Percentiles rank a stretch among this genome's conserved stretches.
Evolutionary conservation across 2,797 vertebrate genomes (phyloP).

Genomic region (Lacerta bilineata): DNA sequence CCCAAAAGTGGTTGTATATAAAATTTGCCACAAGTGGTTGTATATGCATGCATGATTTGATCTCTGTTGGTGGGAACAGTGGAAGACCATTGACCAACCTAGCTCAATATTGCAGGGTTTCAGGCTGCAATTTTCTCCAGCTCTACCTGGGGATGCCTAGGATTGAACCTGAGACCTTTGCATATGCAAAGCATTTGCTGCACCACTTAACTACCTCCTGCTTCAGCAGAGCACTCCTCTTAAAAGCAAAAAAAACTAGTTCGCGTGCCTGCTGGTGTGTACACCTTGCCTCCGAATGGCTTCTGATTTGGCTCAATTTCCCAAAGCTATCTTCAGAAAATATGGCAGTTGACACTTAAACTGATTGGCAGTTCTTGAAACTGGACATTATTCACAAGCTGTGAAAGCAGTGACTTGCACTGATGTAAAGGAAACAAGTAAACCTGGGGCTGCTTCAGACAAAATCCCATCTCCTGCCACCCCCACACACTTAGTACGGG

Average conservation of each 20-base stretch:
- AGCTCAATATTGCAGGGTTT: neutral
- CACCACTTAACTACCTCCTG: neutral
- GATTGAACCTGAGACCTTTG: neutral
- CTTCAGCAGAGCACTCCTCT: neutral
- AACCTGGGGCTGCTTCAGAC: neutral
- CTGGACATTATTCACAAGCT: neutral
- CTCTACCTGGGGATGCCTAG: neutral
- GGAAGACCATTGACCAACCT: neutral
- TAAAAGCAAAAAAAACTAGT: neutral
- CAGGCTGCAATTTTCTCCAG: neutral
- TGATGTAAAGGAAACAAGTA: neutral
- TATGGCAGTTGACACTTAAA: neutral
- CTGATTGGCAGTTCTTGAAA: neutral
- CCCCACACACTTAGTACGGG: neutral
- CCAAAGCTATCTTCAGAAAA: neutral
- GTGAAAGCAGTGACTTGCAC: neutral
- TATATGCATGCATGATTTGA: neutral
- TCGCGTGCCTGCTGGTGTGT: neutral
- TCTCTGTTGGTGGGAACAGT: neutral
- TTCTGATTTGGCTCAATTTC: neutral
- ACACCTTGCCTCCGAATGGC: neutral
- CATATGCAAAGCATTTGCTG: neutral
- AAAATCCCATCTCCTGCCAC: neutral
- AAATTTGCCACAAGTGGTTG: neutral
- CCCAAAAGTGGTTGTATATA: neutral